Base-by-base conservation (phyloP, 1,140 invertebrate genomes). In the Ruditapes philippinarum region DNA sequence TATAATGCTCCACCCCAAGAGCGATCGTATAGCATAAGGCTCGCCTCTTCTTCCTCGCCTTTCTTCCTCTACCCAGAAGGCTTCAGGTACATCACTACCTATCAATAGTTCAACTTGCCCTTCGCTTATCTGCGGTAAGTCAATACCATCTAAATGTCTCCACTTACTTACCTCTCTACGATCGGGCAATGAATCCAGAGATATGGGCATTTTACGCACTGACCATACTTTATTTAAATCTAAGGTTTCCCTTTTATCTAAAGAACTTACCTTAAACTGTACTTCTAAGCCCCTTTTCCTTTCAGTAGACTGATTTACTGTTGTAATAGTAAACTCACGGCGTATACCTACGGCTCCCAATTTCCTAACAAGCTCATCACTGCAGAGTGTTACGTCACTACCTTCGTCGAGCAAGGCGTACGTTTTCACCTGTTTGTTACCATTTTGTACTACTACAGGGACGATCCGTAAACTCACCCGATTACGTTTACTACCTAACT, bases 1-100 rank as follows among this genome's bases (percentile, higher is more conserved):
- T 19, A 78, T 9, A 51, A 78, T 78, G n/a, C 74, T 78, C 74
- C 74, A 78, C 3, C 74, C 74, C n/a, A 78, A 33, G 12, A 45
- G 11, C 22, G 74, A 45, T 25, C 45, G 36, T 4, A 78, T 78
- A 11, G 74, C 74, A 36, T 78, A 78, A 5, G 38, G 74, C 28
- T 78, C 38, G 14, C 38, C 74, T 25, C 45, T 51, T 14, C 28
- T 78, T 11, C 74, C 74, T 12, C 9, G 12, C 33, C 33, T 5
- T n/a, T 74, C 3, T 17, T 40, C 36, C 19, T 74, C 70, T 7
- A 42, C 40, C 36, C 36, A 74, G 17, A 36, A 74, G 25, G 17
- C 70, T 25, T 40, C 31, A 14, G 70, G 14, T 0, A 40, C 40
- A 25, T 74, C n/a, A 40, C 40, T 74, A 31, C 40, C 22, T 74